These are phyloP conservation scores for Triops cancriformis DNA, from an alignment of 1,140 invertebrate species.

Conservation along the genomic window DNA sequence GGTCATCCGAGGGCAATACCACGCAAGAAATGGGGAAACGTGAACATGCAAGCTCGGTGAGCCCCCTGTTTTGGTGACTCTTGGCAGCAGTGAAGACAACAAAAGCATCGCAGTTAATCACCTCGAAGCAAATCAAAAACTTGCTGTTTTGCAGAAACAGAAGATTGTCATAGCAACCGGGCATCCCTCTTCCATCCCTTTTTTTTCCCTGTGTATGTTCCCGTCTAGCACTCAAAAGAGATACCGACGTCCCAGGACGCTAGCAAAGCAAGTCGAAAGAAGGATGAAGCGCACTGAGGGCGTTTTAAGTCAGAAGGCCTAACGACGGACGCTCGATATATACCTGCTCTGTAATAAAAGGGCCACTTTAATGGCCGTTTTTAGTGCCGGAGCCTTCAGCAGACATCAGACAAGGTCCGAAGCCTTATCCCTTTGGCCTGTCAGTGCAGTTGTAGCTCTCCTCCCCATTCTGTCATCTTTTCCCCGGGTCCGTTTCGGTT, in stretches of 20 bases:
- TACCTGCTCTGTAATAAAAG: constrained; percentile 14
- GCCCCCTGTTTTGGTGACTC: background rate
- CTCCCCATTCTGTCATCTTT: constrained; percentile 3
- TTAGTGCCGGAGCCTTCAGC: constrained; percentile 1
- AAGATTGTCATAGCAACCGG: constrained; percentile 3
- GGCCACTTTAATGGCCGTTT: constrained; percentile 12
- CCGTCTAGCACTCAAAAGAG: background rate
- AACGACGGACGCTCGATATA: constrained; percentile 10
- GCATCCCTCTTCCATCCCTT: background rate
- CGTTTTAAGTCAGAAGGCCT: constrained; percentile 13
- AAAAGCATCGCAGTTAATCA: background rate
- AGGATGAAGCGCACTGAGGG: background rate
- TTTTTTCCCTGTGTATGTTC: background rate
- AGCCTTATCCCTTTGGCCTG: background rate
- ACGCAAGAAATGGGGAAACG: background rate
- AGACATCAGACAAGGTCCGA: constrained; percentile 2
- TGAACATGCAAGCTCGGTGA: background rate
- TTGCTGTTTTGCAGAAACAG: constrained; percentile 13
- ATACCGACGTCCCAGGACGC: constrained; percentile 8
- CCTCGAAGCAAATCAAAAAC: background rate
- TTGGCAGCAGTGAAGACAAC: background rate
- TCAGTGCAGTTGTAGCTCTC: constrained; percentile 8
- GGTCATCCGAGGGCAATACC: background rate
- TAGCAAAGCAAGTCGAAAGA: background rate
- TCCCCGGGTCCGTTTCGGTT: background rate